These are phyloP conservation scores for Adelphocoris suturalis DNA, from an alignment of 2,888 invertebrate genomes.

Conservation along the genomic window DNA sequence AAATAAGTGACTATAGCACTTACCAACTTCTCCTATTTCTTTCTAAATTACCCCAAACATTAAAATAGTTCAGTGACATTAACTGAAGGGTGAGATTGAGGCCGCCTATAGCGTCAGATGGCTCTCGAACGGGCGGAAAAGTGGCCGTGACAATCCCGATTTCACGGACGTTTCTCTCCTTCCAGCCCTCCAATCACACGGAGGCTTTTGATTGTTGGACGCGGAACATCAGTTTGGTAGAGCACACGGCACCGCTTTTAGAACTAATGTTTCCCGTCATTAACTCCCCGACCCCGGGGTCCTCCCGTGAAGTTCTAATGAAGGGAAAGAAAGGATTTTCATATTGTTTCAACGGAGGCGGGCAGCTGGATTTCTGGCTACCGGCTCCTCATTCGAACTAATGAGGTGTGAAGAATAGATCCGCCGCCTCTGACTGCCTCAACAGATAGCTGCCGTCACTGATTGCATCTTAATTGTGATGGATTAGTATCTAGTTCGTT, in stretches of 20 bases:
- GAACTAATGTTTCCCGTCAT: constrained; percentile 70
- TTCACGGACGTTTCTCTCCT: constrained; percentile 60
- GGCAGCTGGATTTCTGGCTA: constrained; percentile 37
- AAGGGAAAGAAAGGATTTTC: constrained; percentile 58
- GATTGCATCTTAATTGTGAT: constrained; percentile 32
- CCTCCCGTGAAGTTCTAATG: constrained; percentile 44
- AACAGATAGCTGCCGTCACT: constrained; percentile 23
- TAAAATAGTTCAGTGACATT: constrained; percentile 8
- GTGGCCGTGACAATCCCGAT: constrained; percentile 68
- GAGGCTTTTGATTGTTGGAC: neutral
- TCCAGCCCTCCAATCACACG: constrained; percentile 1
- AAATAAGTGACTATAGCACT: too few species aligned
- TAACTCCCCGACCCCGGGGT: constrained; percentile 30
- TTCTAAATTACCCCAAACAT: neutral
- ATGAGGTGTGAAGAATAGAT: constrained; percentile 67
- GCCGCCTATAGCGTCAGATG: neutral
- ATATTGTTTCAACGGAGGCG: constrained; percentile 29
- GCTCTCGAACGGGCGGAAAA: constrained; percentile 53
- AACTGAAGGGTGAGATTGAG: neutral
- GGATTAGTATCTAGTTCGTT: neutral
- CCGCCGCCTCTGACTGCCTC: neutral
- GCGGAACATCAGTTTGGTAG: constrained; percentile 37
- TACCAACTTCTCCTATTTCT: neutral
- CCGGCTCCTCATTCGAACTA: constrained; percentile 23
- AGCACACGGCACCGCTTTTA: constrained; percentile 49